Conservation (phyloP, 1,140 invertebrate genomes). For the Drosophila erecta region DNA sequence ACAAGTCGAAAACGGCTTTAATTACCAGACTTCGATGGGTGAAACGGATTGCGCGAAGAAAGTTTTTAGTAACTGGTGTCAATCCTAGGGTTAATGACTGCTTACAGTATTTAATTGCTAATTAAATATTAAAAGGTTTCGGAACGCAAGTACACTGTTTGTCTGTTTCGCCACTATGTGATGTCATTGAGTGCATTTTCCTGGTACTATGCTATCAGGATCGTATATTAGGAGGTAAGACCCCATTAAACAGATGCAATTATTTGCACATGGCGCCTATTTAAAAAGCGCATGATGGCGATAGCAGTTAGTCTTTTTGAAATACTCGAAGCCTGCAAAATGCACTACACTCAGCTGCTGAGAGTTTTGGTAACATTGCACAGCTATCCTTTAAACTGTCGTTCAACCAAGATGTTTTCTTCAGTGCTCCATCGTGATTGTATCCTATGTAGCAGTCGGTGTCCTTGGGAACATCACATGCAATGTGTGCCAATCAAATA, state of each 20-base stretch:
- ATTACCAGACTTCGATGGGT: slow-evolving; percentile 16
- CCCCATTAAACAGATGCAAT: not conserved
- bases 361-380: slow-evolving; percentile 31
- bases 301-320: not conserved
- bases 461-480: slow-evolving; percentile 3
- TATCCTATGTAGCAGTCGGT: not conserved
- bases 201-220: not conserved
- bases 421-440: slow-evolving; percentile 23
- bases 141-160: too few species aligned
- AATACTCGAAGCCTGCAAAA: not conserved
- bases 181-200: slow-evolving; percentile 13
- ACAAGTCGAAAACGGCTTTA: slow-evolving; percentile 17
- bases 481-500: slow-evolving; percentile 42
- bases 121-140: too few species aligned
- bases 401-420: not conserved
- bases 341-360: slow-evolving; percentile 15
- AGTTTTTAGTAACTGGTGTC: slow-evolving; percentile 6
- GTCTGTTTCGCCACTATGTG: not conserved
- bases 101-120: not conserved
- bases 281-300: slow-evolving; percentile 1
- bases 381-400: not conserved
- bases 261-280: not conserved
- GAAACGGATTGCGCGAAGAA: slow-evolving; percentile 12
- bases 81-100: slow-evolving; percentile 12
- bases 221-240: not conserved